Base-by-base conservation (phyloP, 2,888 invertebrate species). In the Caenorhabditis drosophilae region DNA sequence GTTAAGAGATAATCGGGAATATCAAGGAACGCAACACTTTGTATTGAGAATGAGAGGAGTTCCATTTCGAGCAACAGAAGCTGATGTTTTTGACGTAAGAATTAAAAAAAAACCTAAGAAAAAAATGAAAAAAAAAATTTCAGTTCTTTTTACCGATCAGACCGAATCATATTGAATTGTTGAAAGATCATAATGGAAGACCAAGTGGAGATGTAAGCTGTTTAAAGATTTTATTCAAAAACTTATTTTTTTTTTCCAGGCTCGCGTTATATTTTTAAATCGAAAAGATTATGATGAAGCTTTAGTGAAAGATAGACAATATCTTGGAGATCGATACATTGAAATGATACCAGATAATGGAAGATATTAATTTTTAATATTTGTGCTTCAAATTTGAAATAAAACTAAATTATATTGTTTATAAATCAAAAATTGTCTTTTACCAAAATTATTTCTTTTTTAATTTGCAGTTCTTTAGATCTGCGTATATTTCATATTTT, bases 271-370 rank as follows among this genome's bases (percentile, higher is more conserved):
- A 9, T 67, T 67, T 48, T 57, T 41, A 44, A 54, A 45, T 22
- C 55, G 73, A 2, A 69, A 66, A 40, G 73, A 70, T 35, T 73
- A 73, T 48, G 73, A 73, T 49, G 66, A 70, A 9, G 73, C 73
- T 1, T 35, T 73, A 20, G 47, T 60, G 35, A 73, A 73, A 53
- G 73, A 73, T 57, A 68, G 67, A 50, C 61, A 73, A 23, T 73
- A 73, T 44, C 60, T 73, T 64, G 73, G 64, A 26, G 64, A 64
- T n/a, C 49, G 64, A 12, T 64, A 64, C 34, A 64, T 64, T n/a
- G 64, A 64, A 31, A 58, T 64, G 47, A 64, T 64, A 49, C 64
- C 64, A 9, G 64, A 64, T 25, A 64, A 58, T 48, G 64, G 64
- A 38, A 58, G 64, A 58, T 64, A 64, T 12, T 64, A 22, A 58